Percentiles rank a stretch among this genome's conserved stretches.
Evolutionary conservation across 2,888 invertebrate genomes (phyloP).

Genomic region (Andrena fulva): DNA sequence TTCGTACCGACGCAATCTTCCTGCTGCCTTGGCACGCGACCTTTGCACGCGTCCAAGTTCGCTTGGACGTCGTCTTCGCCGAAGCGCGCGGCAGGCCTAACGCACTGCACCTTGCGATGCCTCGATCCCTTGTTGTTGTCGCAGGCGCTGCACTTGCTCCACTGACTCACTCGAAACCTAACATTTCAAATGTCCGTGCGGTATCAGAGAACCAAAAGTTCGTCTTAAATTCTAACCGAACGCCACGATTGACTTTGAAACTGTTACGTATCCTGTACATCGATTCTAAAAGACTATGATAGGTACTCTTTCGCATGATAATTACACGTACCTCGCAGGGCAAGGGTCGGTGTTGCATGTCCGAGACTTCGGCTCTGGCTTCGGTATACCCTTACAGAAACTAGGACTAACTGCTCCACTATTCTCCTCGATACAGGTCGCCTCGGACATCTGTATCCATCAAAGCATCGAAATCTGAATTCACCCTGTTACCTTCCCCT

Average conservation of each 20-base stretch:
- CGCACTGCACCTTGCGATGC: slow-evolving; percentile 85
- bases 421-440: slow-evolving; percentile 87
- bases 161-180: slow-evolving; percentile 88
- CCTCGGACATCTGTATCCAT: slow-evolving; percentile 80
- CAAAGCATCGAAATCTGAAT: slow-evolving; percentile 16
- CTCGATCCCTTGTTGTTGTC: slow-evolving; percentile 84
- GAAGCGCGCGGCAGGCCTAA: slow-evolving; percentile 83
- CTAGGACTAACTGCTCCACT: slow-evolving; percentile 87
- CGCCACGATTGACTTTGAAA: too few species aligned
- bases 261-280: background rate
- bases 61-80: slow-evolving; percentile 85
- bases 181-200: background rate
- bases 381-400: slow-evolving; percentile 84
- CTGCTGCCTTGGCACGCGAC: slow-evolving; percentile 74
- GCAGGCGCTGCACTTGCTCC: slow-evolving; percentile 88
- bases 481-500: background rate
- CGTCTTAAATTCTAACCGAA: too few species aligned
- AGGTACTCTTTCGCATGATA: background rate
- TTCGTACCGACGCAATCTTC: slow-evolving; percentile 70
- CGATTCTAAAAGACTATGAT: background rate
- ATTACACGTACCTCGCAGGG: slow-evolving; percentile 82
- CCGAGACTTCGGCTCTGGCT: slow-evolving; percentile 83
- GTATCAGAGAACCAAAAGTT: too few species aligned
- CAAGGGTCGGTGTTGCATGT: slow-evolving; percentile 85
- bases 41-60: slow-evolving; percentile 75